Conservation (phyloP, 1,140 invertebrate species). For the Leptinotarsa defecta region DNA sequence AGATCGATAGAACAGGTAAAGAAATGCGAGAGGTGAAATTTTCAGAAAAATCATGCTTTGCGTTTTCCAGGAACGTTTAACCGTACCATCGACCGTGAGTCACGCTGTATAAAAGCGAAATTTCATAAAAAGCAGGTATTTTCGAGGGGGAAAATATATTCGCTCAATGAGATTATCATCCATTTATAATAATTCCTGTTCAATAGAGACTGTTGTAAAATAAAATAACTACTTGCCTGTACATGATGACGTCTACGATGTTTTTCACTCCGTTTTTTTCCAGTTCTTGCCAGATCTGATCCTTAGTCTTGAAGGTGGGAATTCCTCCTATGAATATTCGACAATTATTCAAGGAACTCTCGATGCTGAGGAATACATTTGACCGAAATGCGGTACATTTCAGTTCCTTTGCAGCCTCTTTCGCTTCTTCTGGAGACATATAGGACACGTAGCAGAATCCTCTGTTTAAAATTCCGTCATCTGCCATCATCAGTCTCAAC, state of each 20-base stretch:
- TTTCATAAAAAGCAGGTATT: no score
- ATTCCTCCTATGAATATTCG: slow-evolving; percentile 84
- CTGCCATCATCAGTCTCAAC: slow-evolving; percentile 30
- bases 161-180: no score
- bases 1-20: no score
- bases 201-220: no score
- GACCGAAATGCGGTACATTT: slow-evolving; percentile 14
- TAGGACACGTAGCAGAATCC: slow-evolving; percentile 39
- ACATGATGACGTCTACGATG: slow-evolving; percentile 76
- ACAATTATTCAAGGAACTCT: slow-evolving; percentile 68
- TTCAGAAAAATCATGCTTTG: no score
- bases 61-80: no score
- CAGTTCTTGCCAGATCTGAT: slow-evolving; percentile 73
- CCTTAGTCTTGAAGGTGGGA: slow-evolving; percentile 69
- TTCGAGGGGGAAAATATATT: no score
- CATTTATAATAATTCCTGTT: no score
- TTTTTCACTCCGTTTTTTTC: slow-evolving; percentile 61
- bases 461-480: slow-evolving; percentile 23
- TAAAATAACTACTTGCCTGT: slow-evolving; percentile 56
- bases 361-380: slow-evolving; percentile 9
- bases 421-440: slow-evolving; percentile 29
- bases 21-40: no score
- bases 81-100: no score
- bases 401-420: slow-evolving; percentile 23
- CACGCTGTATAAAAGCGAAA: no score